Evolutionary conservation across 2,113 vertebrate species (phyloP), one percentile per base, ranked within the genome.

Genomic region (Gopherus flavomarginatus): DNA sequence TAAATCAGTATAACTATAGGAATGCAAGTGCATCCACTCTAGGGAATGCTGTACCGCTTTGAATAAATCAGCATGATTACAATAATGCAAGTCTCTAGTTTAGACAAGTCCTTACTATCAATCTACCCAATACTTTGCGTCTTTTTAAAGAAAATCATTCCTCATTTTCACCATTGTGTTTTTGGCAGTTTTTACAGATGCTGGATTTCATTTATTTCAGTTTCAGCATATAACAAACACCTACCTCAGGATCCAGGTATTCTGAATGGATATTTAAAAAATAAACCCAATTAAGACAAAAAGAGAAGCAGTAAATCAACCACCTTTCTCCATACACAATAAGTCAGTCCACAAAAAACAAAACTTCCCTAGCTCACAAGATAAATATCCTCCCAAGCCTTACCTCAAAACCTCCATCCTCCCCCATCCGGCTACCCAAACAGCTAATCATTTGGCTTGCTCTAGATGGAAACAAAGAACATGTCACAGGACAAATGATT

Each of bases 361-460:
- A 1, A 7, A 17, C 6, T 11, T 14, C 85, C 56, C 4, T 47
- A 27, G 26, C 44, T 47, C 42, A 78, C 38, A 14, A 16, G 12
- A 78, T 78, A 44, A 44, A 77, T 42, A 44, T 6, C 42, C 7
- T 78, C 42, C 24, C 12, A 77, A 27, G 12, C 35, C 62, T 31
- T 9, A 27, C 1, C 1, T 11, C 24, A 52, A 88, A 92, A 44
- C 2, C 42, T 42, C 1, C 5, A 3, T 53, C 26, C 13, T 79
- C 5, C 3, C 3, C 7, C 21, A 38, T 42, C 38, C 7, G 47
- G 6, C 22, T 72, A 53, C 8, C 5, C 0, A 17, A 29, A 26
- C 72, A 3, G 35, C 57, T 26, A 77, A 75, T 83, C 17, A 87
- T 78, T 57, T 8, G 56, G 2, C 9, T 54, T 88, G 1, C 62